A percentile compares a stretch with the other conserved stretches of the same genome.
Conservation (phyloP, 92 coral and sea anemone species). For the Epizoanthus rinbou region DNA sequence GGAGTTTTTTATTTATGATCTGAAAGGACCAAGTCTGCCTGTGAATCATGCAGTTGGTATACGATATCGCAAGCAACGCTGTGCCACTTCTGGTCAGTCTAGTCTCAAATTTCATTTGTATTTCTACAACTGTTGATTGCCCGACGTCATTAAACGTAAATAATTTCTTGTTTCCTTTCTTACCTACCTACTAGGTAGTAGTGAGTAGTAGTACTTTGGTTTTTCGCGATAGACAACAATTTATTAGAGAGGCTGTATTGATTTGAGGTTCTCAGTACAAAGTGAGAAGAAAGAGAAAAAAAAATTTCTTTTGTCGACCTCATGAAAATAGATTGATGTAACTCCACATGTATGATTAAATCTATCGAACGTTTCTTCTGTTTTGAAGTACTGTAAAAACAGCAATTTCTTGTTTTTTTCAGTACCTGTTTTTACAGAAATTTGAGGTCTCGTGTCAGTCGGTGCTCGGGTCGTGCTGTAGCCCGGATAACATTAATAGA, state of each 20-base stretch:
- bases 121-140: neutral
- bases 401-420: neutral
- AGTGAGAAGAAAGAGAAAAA: no score
- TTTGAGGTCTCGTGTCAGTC: constrained; percentile 3
- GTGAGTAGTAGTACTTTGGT: neutral
- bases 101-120: constrained; percentile 7
- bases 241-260: neutral
- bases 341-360: no score
- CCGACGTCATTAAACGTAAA: neutral
- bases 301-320: no score
- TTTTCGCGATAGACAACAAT: neutral
- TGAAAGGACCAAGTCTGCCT: neutral
- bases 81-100: neutral
- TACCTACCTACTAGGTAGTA: neutral
- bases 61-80: constrained; percentile 25
- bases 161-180: neutral
- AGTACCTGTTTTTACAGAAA: neutral
- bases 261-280: neutral
- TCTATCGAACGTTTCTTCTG: no score
- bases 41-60: constrained; percentile 11
- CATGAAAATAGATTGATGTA: no score
- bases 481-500: neutral
- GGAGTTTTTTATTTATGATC: constrained; percentile 13
- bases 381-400: no score
- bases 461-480: no score